Evolutionary conservation across 2,797 vertebrate species (phyloP), one percentile per base, ranked within the genome.

Genomic region (Denticeps clupeoides): DNA sequence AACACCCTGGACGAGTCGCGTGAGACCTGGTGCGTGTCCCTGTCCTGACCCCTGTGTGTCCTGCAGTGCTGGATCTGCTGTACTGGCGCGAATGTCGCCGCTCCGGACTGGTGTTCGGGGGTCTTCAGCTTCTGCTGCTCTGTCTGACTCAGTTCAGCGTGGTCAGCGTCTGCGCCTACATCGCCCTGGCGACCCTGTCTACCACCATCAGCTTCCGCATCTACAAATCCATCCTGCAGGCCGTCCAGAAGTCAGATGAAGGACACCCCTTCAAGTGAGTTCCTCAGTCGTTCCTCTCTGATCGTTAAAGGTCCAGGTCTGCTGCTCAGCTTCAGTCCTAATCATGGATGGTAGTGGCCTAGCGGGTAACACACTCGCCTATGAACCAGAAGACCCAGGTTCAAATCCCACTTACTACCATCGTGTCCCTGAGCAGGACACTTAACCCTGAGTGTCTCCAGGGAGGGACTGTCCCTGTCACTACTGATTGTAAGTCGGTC

Each of bases 131-230:
- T 75, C 85, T 99, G 63, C 90, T 99, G 56, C 97, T 99, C 80
- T 95, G 94, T 46, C 87, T 99, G 80, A 98, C 93, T 65, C 95
- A 98, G 81, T 99, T 98, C 85, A 98, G 95, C 2, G 93, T 98
- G 0, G 93, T 99, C 81, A 98, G 93, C 0, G 93, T 99, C 0
- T 85, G 90, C 22, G 93, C 95, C 28, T 98, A 99, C 81, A 80
- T 99, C 63, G 92, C 91, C 51, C 86, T 99, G 2, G 93, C 95
- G 0, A 88, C 90, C 4, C 94, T 99, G 70, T 93, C 91, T 0
- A 92, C 92, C 77, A 96, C 91, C 82, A 93, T 99, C 82, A 96
- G 94, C 76, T 97, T 97, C 88, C 87, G 94, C 79, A 87, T 98
- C 83, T 99, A 98, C 84, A 99, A 97, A 75, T 98, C 94, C 0